Evolutionary conservation across 2,888 invertebrate species (phyloP).

Genomic region (Sylvicola cinctus): DNA sequence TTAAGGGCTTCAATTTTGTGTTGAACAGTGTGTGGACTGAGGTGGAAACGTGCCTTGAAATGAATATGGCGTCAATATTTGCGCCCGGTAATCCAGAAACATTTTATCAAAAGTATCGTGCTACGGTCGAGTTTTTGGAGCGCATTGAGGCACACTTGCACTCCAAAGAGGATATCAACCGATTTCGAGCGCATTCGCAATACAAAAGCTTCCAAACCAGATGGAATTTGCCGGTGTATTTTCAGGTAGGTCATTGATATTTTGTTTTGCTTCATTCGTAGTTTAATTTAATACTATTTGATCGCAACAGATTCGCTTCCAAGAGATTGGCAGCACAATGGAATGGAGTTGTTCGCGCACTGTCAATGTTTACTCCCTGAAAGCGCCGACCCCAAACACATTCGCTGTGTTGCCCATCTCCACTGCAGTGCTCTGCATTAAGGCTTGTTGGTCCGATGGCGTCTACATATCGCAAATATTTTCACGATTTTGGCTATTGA

Average conservation of each 20-base stretch:
- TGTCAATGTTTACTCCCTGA: too few species aligned
- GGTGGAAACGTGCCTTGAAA: constrained; percentile 58
- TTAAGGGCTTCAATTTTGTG: constrained; percentile 51
- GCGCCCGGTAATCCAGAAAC: constrained; percentile 81
- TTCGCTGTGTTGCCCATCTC: constrained; percentile 19
- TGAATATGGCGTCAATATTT: constrained; percentile 66
- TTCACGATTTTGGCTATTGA: constrained; percentile 76
- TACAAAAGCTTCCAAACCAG: constrained; percentile 62
- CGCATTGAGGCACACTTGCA: constrained; percentile 46
- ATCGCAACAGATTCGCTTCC: constrained; percentile 48
- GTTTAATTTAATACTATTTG: background rate
- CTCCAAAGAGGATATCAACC: constrained; percentile 31
- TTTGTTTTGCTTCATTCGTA: background rate
- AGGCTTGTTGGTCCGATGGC: constrained; percentile 54
- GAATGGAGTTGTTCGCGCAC: constrained; percentile 9
- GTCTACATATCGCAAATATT: constrained; percentile 59
- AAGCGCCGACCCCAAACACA: constrained; percentile 9
- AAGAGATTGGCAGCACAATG: constrained; percentile 61
- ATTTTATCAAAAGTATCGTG: constrained; percentile 64
- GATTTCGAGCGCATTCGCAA: constrained; percentile 42
- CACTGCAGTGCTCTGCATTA: constrained; percentile 30
- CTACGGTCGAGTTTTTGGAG: constrained; percentile 53
- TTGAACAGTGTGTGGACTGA: constrained; percentile 77
- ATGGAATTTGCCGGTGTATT: constrained; percentile 94
- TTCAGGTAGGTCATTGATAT: constrained; percentile 38